Conservation (phyloP, 2,888 invertebrate species). For the Macaria liturata region DNA sequence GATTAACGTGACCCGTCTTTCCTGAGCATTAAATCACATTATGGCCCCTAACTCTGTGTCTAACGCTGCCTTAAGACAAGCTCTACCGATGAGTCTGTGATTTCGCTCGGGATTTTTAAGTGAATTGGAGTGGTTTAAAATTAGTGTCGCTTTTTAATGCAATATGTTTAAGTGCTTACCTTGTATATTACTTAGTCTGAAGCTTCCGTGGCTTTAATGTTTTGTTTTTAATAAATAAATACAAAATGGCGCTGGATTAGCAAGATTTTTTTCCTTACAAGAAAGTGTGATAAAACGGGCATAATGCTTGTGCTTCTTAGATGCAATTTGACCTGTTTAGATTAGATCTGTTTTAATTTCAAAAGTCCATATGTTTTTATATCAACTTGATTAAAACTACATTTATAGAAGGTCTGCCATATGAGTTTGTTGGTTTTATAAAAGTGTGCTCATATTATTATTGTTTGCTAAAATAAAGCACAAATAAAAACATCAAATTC, state of each 20-base stretch:
- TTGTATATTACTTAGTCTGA: background rate
- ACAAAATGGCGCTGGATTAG: no score
- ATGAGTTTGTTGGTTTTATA: no score
- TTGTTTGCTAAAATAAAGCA: background rate
- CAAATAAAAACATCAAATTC: slow-evolving; percentile 23
- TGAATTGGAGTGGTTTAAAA: slow-evolving; percentile 24
- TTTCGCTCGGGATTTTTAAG: slow-evolving; percentile 43
- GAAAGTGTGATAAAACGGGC: no score
- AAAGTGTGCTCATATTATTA: no score
- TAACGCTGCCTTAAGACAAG: slow-evolving; percentile 62
- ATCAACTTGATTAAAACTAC: no score
- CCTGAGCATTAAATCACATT: slow-evolving; percentile 77
- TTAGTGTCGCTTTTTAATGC: slow-evolving; percentile 16
- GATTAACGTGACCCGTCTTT: slow-evolving; percentile 76
- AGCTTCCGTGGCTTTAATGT: background rate
- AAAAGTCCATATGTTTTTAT: no score
- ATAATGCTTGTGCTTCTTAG: no score
- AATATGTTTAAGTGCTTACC: slow-evolving; percentile 4
- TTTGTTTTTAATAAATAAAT: no score
- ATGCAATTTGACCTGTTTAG: no score
- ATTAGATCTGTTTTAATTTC: no score
- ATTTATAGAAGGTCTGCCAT: no score
- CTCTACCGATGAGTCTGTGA: slow-evolving; percentile 51
- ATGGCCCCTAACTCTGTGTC: slow-evolving; percentile 62
- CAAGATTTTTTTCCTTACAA: no score